Evolutionary conservation across 2,888 invertebrate species (phyloP), one percentile per base, ranked within the genome.

Genomic region (Iselma pallidipennis): DNA sequence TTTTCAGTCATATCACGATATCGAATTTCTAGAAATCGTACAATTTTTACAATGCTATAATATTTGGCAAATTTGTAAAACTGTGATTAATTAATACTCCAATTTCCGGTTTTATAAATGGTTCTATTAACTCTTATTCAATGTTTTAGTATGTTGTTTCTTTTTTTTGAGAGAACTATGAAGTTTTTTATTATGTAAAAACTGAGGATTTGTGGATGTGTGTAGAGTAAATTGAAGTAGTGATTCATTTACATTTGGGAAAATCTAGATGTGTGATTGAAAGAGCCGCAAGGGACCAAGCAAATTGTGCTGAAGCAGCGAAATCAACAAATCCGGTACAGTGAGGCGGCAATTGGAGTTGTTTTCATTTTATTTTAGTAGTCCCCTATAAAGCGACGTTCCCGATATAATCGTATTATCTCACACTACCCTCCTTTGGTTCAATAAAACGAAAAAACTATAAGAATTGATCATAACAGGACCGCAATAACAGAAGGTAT

Each of bases 331-430:
- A 77, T 77, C 76, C 75, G 62, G 69, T 59, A 60, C 66, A 66
- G 63, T 66, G 68, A 66, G 59, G 70, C 73, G 74, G 72, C 77
- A 79, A 79, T 79, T 77, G 78, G 72, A 74, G 76, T 74, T 78
- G 78, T 78, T 80, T 80, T 79, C 78, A 77, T 79, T 80, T 79
- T 79, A 80, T 80, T 78, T 76, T 75, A 75, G 73, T 74, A 73
- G 72, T 73, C 79, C 79, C 78, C 72, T 74, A 74, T 75, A 77
- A 76, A 75, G 74, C 70, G 73, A 74, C 72, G 75, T 77, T 76
- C 75, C 71, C 71, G 69, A 75, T 74, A 78, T 81, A 81, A 81
- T 80, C 78, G 76, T 74, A 78, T 80, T 80, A 80, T 75, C 74
- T 74, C 68, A 68, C 70, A 71, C 73, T 73, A 71, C 75, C 76